Percentiles rank a stretch among this genome's conserved stretches.
phyloP scores from a whole-genome alignment of 2,113 vertebrate genomes.

The Xenopus tropicalis region DNA sequence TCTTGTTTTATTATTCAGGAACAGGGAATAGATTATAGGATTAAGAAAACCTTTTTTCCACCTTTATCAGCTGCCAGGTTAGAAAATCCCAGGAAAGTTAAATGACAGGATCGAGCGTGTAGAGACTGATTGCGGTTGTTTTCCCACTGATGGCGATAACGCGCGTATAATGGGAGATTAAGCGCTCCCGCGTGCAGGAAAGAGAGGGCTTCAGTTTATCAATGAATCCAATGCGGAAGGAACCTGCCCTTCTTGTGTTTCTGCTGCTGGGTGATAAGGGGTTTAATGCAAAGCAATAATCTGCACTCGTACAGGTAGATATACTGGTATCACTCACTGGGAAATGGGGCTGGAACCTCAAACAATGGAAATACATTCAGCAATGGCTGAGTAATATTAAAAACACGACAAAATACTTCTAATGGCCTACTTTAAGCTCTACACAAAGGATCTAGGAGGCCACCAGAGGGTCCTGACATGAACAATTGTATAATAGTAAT shows the following conservation, averaged over 20 bases:
- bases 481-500: too few relatives aligned
- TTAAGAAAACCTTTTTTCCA: too few relatives aligned
- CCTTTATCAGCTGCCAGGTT: too few relatives aligned
- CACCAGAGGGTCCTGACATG: too few relatives aligned
- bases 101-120: background rate
- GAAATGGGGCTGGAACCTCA: background rate
- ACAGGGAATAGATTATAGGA: too few relatives aligned
- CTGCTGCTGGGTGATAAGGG: constrained; percentile 30
- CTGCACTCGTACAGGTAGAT: constrained; percentile 32
- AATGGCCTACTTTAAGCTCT: too few relatives aligned
- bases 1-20: too few relatives aligned
- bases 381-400: background rate
- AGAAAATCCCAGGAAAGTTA: background rate
- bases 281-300: constrained; percentile 36
- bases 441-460: too few relatives aligned
- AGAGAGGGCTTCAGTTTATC: constrained; percentile 8
- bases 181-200: background rate
- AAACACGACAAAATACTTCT: too few relatives aligned
- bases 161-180: constrained; percentile 6
- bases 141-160: background rate
- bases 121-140: constrained; percentile 5
- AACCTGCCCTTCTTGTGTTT: constrained; percentile 2
- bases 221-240: constrained; percentile 9
- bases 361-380: background rate
- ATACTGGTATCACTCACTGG: constrained; percentile 14